A percentile compares a stretch with the other conserved stretches of the same genome.
Evolutionary conservation across 2,113 vertebrate genomes (phyloP).

Genomic region (Saccopteryx leptura): DNA sequence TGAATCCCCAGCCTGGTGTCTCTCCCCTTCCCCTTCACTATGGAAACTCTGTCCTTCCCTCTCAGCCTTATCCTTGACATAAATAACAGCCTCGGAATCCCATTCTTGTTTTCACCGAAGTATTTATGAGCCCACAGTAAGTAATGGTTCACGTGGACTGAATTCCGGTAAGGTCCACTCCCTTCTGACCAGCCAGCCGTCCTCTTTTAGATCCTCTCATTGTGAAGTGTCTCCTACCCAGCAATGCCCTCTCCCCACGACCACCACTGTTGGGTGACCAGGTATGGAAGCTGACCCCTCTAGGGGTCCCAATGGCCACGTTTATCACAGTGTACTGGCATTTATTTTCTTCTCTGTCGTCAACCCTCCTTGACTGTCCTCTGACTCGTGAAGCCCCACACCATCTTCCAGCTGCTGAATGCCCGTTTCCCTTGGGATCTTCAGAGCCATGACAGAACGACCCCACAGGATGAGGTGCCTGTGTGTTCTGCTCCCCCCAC

Average conservation of each 20-base stretch:
- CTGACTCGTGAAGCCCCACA: not conserved
- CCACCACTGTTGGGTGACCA: no score
- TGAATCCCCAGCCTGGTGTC: accelerated
- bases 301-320: not conserved
- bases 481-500: not conserved
- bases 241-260: not conserved
- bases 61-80: constrained; percentile 21
- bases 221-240: not conserved
- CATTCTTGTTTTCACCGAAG: not conserved
- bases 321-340: not conserved
- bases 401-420: not conserved
- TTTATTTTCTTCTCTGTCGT: not conserved
- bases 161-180: not conserved
- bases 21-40: not conserved
- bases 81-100: not conserved
- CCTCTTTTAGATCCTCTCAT: constrained; percentile 70
- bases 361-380: not conserved
- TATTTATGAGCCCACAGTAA: not conserved
- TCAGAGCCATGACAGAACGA: not conserved
- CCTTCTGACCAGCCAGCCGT: not conserved
- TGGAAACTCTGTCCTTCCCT: not conserved
- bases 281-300: not conserved
- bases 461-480: not conserved
- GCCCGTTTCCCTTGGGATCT: not conserved
- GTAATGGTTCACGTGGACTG: not conserved